These are phyloP conservation scores for Polyommatus iphigenia DNA, from an alignment of 2,888 invertebrate species.

Conservation along the genomic window DNA sequence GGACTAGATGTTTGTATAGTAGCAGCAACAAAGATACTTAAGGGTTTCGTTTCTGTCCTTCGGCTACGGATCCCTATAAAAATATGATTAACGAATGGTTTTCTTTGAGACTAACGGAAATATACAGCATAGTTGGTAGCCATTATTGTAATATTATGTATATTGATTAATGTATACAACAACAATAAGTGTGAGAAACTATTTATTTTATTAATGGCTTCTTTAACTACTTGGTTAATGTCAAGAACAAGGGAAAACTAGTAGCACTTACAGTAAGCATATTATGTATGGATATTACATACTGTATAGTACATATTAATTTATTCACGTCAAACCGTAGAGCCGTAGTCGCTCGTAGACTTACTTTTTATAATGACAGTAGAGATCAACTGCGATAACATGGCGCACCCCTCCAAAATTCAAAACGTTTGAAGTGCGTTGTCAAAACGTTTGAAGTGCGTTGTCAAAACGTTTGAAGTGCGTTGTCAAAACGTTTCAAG, in stretches of 20 bases:
- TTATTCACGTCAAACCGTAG: not conserved
- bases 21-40: too few species aligned
- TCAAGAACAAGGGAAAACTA: not conserved
- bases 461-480: too few species aligned
- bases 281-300: too few species aligned
- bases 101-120: not conserved
- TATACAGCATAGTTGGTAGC: not conserved
- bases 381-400: too few species aligned
- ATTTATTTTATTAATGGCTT: slow-evolving; percentile 6
- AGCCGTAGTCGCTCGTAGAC: not conserved
- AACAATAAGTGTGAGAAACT: not conserved
- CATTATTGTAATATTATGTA: not conserved
- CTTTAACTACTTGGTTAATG: not conserved
- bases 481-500: too few species aligned
- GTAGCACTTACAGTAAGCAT: too few species aligned
- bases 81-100: not conserved
- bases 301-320: too few species aligned
- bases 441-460: too few species aligned
- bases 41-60: too few species aligned
- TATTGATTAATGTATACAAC: not conserved
- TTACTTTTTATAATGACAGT: not conserved
- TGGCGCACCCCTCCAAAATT: too few species aligned
- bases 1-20: too few species aligned
- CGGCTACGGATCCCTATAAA: not conserved
- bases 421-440: too few species aligned